phyloP scores from a whole-genome alignment of 2,113 vertebrate genomes.

The Azemiops feae region DNA sequence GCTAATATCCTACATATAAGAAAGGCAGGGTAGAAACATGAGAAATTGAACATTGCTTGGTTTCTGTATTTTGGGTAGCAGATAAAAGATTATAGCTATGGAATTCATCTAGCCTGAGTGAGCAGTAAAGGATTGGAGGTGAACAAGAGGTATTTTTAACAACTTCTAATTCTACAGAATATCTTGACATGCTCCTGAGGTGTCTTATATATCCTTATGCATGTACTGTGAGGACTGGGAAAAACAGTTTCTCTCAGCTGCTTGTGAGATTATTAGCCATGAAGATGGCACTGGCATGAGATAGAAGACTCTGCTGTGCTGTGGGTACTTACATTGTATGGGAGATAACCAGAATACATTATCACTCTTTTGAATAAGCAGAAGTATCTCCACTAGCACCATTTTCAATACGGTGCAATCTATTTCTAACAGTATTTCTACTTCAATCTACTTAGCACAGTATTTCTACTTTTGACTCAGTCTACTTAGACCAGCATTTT shows the following conservation, averaged over 20 bases:
- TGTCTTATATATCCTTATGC: not conserved
- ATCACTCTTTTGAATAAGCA: not conserved
- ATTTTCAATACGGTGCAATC: not conserved
- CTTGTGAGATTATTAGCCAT: not conserved
- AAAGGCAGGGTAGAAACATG: not conserved
- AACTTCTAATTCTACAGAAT: not conserved
- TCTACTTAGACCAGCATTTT: not conserved
- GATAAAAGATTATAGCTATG: no score
- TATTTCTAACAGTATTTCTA: not conserved
- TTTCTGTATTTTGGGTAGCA: not conserved
- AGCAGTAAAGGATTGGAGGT: not conserved
- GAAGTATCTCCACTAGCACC: not conserved
- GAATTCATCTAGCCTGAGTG: not conserved
- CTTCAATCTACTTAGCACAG: not conserved
- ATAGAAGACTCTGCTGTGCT: not conserved
- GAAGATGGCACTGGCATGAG: not conserved
- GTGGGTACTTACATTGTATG: not conserved
- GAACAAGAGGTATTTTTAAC: not conserved
- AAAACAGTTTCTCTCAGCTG: not conserved
- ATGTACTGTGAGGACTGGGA: no score
- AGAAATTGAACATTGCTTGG: not conserved
- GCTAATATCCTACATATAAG: not conserved
- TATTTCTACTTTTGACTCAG: not conserved
- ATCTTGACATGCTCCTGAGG: not conserved
- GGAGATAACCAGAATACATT: not conserved